These are phyloP conservation scores for Morus bassanus DNA, from an alignment of 2,797 vertebrate genomes.

Conservation along the genomic window DNA sequence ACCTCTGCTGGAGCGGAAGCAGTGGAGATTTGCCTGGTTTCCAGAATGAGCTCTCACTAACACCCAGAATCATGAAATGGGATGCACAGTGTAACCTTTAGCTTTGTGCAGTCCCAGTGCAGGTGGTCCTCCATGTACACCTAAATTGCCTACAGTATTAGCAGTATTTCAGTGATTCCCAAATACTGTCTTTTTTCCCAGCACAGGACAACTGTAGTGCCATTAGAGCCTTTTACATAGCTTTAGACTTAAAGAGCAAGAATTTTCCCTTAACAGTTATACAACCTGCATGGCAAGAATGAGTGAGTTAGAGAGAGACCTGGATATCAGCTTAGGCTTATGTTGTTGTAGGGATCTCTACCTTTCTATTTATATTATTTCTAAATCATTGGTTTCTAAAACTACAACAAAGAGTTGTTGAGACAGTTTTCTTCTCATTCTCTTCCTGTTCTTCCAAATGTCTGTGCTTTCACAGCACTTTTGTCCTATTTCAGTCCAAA, in stretches of 20 bases:
- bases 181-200: not conserved
- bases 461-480: not conserved
- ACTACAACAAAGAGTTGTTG: not conserved
- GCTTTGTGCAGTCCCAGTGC: not conserved
- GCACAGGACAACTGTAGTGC: not conserved
- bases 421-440: not conserved
- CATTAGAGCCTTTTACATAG: not conserved
- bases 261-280: not conserved
- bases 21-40: not conserved
- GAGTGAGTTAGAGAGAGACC: not conserved
- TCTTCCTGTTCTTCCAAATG: not conserved
- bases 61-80: not conserved
- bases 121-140: not conserved
- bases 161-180: not conserved
- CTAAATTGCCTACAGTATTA: not conserved
- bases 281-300: not conserved
- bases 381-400: not conserved
- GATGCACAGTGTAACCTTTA: not conserved
- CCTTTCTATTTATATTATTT: not conserved
- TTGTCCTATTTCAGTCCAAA: not conserved
- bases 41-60: not conserved
- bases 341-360: not conserved
- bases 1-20: not conserved
- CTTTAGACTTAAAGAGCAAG: not conserved
- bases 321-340: not conserved